Evolutionary conservation across 2,113 vertebrate species (phyloP).

Genomic region (Peromyscus californicus): DNA sequence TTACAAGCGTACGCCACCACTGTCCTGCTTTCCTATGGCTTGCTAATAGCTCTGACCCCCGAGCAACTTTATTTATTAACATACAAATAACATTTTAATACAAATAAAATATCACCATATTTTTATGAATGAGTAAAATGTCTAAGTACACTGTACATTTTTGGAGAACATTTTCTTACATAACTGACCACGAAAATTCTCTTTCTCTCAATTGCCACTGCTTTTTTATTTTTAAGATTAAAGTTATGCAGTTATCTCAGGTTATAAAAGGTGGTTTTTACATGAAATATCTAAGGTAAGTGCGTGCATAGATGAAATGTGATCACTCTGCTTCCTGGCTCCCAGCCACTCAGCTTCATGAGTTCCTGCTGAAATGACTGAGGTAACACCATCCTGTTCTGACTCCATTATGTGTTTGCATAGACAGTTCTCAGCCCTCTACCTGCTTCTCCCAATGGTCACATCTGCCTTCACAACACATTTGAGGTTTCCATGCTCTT

Average conservation of each 20-base stretch:
- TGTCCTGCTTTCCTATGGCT: too few species aligned
- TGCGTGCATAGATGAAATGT: background rate
- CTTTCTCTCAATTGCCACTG: background rate
- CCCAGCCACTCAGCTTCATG: background rate
- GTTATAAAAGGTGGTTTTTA: background rate
- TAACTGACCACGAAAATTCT: background rate
- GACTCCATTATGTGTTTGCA: background rate
- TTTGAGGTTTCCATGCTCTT: background rate
- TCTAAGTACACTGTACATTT: background rate
- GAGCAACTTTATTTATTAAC: too few species aligned
- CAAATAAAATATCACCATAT: too few species aligned
- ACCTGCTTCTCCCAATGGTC: background rate
- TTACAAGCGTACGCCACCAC: too few species aligned
- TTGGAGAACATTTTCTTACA: background rate
- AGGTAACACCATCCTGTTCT: background rate
- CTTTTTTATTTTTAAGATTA: background rate
- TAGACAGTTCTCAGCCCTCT: background rate
- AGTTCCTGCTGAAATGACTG: background rate
- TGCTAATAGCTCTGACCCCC: too few species aligned
- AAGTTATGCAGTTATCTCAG: background rate
- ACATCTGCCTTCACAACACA: background rate
- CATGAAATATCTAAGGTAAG: background rate
- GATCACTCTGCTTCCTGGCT: background rate
- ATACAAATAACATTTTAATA: too few species aligned
- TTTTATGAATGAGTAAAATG: background rate